Percentiles rank a stretch among this genome's conserved stretches.
phyloP scores from a whole-genome alignment of 2,113 vertebrate genomes.

The Charadrius vociferus region DNA sequence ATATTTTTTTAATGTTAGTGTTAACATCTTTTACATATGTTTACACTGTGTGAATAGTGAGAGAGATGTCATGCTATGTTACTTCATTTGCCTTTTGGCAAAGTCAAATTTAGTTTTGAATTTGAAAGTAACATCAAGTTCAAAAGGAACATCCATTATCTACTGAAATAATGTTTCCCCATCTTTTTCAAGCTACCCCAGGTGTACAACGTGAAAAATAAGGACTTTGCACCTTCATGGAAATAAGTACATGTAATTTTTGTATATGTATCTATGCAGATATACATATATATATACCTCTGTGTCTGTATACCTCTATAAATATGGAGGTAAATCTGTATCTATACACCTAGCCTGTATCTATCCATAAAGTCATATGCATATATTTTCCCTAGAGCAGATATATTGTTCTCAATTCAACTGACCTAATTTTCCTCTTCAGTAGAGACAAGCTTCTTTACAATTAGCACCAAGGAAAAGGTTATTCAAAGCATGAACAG shows the following conservation, averaged over 20 bases:
- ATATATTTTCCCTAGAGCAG: neutral
- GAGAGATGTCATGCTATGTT: neutral
- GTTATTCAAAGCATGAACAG: neutral
- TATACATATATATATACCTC: accelerated
- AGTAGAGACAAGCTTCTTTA: neutral
- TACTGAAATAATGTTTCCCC: neutral
- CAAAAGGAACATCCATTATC: neutral
- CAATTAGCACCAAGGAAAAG: neutral
- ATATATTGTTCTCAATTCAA: neutral
- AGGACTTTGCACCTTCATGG: neutral
- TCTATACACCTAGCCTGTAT: neutral
- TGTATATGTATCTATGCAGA: accelerated
- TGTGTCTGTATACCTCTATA: neutral
- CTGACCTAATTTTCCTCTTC: conserved; percentile 1
- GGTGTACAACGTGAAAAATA: neutral
- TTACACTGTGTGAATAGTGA: neutral
- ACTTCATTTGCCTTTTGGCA: neutral
- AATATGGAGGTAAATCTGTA: neutral
- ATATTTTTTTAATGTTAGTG: neutral
- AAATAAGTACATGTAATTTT: neutral
- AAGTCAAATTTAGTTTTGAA: neutral
- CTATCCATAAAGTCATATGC: neutral
- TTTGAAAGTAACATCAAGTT: neutral
- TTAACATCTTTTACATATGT: neutral
- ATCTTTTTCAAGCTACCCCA: neutral